phyloP scores from a whole-genome alignment of 2,888 invertebrate genomes.

The Callyntrura guangdongensis region DNA sequence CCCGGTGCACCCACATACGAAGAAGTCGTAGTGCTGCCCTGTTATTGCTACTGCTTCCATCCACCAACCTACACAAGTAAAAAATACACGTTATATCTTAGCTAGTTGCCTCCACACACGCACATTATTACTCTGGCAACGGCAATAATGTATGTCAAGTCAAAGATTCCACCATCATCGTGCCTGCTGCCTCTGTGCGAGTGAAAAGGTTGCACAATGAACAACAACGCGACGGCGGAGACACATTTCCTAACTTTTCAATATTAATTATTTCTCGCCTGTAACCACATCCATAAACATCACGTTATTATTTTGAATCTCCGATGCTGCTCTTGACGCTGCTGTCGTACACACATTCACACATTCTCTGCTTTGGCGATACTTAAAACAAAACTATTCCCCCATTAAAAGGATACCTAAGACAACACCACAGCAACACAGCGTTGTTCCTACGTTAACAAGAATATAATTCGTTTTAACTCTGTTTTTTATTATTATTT shows the following conservation, averaged over 20 bases:
- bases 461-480: background rate
- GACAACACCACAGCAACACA: background rate
- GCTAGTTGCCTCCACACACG: background rate
- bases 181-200: background rate
- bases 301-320: background rate
- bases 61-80: no score
- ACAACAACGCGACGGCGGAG: background rate
- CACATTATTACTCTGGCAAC: background rate
- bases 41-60: background rate
- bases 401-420: background rate
- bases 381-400: background rate
- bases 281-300: slow-evolving; percentile 5
- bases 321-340: background rate
- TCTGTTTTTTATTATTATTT: background rate
- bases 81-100: background rate
- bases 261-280: slow-evolving; percentile 43
- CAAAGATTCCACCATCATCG: background rate
- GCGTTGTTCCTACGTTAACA: no score
- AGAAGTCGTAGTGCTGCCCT: background rate
- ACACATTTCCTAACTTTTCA: slow-evolving; percentile 28
- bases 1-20: slow-evolving; percentile 1
- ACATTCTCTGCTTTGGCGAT: background rate
- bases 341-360: background rate
- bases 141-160: slow-evolving; percentile 35
- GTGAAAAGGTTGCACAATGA: background rate